phyloP scores from a whole-genome alignment of 2,797 vertebrate species.

The Pangasius macronema region DNA sequence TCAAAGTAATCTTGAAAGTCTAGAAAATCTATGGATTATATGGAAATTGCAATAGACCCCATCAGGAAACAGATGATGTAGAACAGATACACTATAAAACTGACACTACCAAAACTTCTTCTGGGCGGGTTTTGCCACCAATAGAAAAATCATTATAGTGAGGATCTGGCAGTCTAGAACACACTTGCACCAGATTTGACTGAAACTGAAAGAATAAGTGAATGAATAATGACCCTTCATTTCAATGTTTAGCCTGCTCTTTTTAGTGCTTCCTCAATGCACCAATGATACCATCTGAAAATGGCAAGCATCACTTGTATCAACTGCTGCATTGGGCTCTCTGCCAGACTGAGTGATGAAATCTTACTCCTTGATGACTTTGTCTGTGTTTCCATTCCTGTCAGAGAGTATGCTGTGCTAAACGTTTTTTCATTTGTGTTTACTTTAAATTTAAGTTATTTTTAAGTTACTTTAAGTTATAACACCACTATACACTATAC shows the following conservation, averaged over 20 bases:
- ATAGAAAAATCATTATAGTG: not conserved
- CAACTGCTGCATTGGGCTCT: not conserved
- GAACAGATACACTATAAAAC: not conserved
- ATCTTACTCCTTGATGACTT: not conserved
- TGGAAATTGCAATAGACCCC: not conserved
- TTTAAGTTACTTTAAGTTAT: too few relatives aligned
- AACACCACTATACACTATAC: not conserved
- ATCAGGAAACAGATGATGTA: not conserved
- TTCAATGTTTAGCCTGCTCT: not conserved
- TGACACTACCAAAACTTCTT: not conserved
- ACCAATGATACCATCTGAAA: not conserved
- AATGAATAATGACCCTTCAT: not conserved
- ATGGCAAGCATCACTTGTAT: not conserved
- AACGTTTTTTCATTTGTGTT: not conserved
- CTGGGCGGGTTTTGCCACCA: not conserved
- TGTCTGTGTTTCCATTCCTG: not conserved
- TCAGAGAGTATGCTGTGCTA: not conserved
- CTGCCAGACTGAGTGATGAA: not conserved
- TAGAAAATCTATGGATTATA: not conserved
- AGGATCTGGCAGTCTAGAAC: not conserved
- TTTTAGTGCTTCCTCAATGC: not conserved
- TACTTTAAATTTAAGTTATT: too few relatives aligned
- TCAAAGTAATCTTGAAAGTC: not conserved
- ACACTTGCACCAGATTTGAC: not conserved
- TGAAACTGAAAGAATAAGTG: not conserved